Percentiles rank a stretch among this genome's conserved stretches.
These are phyloP conservation scores for Prinia subflava DNA, from an alignment of 2,113 vertebrate species.

Conservation along the genomic window DNA sequence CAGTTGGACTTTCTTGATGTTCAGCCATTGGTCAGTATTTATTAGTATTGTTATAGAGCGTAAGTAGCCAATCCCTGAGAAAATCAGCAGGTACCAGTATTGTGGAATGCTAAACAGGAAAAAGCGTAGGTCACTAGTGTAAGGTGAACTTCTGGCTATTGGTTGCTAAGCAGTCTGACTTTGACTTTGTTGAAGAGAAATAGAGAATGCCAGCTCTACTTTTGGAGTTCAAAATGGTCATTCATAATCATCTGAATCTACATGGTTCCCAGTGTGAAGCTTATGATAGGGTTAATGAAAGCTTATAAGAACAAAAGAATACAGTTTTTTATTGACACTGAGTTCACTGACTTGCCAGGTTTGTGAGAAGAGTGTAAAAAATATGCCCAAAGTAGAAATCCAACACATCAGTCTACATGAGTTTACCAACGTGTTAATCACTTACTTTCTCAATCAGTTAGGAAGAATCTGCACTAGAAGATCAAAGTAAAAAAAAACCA, in stretches of 20 bases:
- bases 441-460: not conserved
- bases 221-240: not conserved
- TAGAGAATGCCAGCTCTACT: not conserved
- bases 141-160: not conserved
- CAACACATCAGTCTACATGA: not conserved
- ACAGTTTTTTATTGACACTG: not conserved
- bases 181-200: not conserved
- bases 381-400: not conserved
- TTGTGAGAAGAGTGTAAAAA: not conserved
- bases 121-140: not conserved
- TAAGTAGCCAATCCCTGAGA: not conserved
- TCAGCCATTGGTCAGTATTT: not conserved
- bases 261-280: not conserved
- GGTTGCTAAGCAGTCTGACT: not conserved
- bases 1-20: not conserved
- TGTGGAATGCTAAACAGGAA: not conserved
- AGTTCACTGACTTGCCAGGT: not conserved
- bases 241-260: not conserved
- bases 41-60: not conserved
- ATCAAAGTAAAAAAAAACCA: not conserved
- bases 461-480: not conserved
- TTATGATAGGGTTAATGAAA: not conserved
- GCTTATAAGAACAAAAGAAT: not conserved
- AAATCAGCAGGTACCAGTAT: not conserved
- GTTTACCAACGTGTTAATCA: not conserved